Evolutionary conservation across 2,797 vertebrate species (phyloP).

Genomic region (Chlorospingus flavigularis): DNA sequence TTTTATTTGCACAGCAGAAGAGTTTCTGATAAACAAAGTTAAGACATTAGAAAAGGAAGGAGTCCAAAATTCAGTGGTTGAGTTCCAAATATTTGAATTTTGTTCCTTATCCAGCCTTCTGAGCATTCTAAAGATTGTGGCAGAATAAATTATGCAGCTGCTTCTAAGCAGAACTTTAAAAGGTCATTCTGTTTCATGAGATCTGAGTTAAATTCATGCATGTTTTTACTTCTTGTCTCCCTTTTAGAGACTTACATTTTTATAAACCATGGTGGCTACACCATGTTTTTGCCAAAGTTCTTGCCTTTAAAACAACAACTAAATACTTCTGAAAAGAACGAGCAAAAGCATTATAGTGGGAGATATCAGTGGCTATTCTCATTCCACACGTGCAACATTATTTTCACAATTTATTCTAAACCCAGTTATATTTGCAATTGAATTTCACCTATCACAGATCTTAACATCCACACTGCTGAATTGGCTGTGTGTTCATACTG

Average conservation of each 20-base stretch:
- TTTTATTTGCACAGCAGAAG: slow-evolving; percentile 18
- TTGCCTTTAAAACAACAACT: neutral
- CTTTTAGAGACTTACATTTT: neutral
- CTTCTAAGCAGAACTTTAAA: neutral
- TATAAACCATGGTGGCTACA: neutral
- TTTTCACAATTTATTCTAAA: neutral
- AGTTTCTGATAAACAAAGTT: slow-evolving; percentile 43
- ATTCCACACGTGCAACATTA: neutral
- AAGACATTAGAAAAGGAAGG: slow-evolving; percentile 10
- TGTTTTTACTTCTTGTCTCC: neutral
- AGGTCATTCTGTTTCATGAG: neutral
- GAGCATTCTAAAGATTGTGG: neutral
- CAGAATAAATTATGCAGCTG: slow-evolving; percentile 9
- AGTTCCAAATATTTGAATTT: slow-evolving; percentile 36
- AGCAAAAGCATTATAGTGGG: neutral
- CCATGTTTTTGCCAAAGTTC: neutral
- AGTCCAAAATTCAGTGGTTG: slow-evolving; percentile 12
- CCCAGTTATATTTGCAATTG: neutral
- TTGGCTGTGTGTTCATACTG: neutral
- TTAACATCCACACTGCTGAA: neutral
- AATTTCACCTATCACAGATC: neutral
- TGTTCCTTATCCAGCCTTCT: neutral
- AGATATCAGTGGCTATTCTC: neutral
- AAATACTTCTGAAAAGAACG: neutral
- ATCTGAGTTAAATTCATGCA: neutral